phyloP scores from a whole-genome alignment of 2,797 vertebrate species.

The Scomberomorus guttatus region DNA sequence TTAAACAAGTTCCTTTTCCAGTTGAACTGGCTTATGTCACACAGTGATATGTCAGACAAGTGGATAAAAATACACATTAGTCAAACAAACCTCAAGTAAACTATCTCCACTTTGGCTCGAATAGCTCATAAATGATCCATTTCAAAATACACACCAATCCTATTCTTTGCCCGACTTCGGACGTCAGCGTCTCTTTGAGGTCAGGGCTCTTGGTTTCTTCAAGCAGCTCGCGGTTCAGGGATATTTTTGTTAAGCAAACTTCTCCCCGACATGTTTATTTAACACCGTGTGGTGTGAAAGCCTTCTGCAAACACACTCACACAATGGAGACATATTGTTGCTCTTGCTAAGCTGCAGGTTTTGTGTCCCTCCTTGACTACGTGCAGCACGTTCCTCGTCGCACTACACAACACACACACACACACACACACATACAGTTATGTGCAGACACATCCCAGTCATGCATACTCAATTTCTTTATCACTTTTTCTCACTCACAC shows the following conservation, averaged over 20 bases:
- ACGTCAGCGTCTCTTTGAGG: conserved; percentile 42
- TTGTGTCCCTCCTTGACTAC: conserved; percentile 1
- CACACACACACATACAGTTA: conserved; percentile 23
- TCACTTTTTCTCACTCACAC: background rate
- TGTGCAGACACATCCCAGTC: conserved; percentile 50
- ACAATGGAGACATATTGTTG: conserved; percentile 46
- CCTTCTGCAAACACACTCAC: conserved; percentile 34
- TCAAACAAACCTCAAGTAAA: conserved; percentile 58
- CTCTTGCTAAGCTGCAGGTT: conserved; percentile 32
- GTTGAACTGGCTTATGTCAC: conserved; percentile 28
- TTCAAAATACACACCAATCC: conserved; percentile 34
- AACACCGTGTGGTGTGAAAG: conserved; percentile 57
- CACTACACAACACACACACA: conserved; percentile 24
- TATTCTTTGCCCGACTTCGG: conserved; percentile 8
- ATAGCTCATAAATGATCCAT: conserved; percentile 21
- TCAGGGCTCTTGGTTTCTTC: conserved; percentile 37
- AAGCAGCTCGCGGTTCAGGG: conserved; percentile 18
- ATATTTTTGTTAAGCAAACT: conserved; percentile 57
- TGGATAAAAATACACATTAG: conserved; percentile 43
- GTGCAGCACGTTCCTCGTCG: conserved; percentile 21
- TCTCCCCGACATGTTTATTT: conserved; percentile 64
- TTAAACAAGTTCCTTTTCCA: conserved; percentile 33
- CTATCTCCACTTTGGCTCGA: conserved; percentile 50
- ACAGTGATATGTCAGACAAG: conserved; percentile 21
- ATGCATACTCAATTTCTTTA: conserved; percentile 1